Conservation (phyloP, 2,113 vertebrate genomes). For the Pseudorectes ferrugineus region DNA sequence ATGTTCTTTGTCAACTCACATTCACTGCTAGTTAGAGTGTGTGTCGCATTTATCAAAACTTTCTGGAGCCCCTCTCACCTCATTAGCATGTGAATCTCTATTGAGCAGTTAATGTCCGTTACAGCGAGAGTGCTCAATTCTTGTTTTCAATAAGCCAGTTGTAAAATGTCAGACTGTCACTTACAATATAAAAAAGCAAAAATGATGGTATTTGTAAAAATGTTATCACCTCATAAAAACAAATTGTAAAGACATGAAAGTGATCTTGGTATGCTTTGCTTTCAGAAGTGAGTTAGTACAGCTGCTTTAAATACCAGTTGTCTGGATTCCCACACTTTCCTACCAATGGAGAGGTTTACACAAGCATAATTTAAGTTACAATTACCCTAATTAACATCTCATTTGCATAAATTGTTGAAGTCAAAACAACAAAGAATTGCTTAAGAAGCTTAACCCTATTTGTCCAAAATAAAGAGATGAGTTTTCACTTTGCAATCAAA, state of each 20-base stretch:
- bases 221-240: conserved; percentile 88
- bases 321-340: conserved; percentile 94
- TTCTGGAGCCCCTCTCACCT: conserved; percentile 85
- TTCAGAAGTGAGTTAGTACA: conserved; percentile 85
- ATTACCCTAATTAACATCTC: conserved; percentile 95
- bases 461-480: conserved; percentile 78
- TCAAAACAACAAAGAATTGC: conserved; percentile 89
- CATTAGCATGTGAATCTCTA: conserved; percentile 96
- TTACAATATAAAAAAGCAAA: conserved; percentile 87
- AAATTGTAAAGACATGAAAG: conserved; percentile 87
- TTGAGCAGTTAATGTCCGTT: conserved; percentile 91
- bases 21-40: conserved; percentile 83
- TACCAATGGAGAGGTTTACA: conserved; percentile 89
- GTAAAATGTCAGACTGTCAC: conserved; percentile 88
- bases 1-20: conserved; percentile 77
- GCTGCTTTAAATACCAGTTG: conserved; percentile 83
- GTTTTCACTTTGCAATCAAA: conserved; percentile 69
- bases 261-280: conserved; percentile 79
- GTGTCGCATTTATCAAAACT: conserved; percentile 89
- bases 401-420: conserved; percentile 98
- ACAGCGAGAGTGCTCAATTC: conserved; percentile 82
- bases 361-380: conserved; percentile 90
- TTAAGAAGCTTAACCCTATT: conserved; percentile 88
- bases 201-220: conserved; percentile 88
- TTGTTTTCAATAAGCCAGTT: conserved; percentile 86